These are phyloP conservation scores for Cephonodes hylas DNA, from an alignment of 2,888 invertebrate genomes.

Conservation along the genomic window DNA sequence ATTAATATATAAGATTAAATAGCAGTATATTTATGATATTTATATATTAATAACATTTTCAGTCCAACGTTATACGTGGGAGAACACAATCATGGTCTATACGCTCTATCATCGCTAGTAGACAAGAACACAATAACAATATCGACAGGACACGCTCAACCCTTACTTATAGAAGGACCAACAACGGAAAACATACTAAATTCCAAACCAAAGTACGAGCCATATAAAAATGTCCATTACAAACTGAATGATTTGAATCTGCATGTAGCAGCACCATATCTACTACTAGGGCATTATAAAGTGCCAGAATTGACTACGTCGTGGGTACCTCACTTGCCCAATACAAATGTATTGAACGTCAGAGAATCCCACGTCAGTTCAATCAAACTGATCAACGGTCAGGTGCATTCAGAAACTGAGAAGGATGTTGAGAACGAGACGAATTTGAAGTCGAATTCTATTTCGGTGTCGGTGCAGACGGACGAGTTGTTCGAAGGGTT, in stretches of 20 bases:
- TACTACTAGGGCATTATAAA: conserved; percentile 86
- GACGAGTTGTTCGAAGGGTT: conserved; percentile 76
- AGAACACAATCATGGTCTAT: conserved; percentile 90
- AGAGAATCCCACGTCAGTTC: conserved; percentile 46
- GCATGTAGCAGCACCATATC: conserved; percentile 68
- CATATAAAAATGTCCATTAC: conserved; percentile 74
- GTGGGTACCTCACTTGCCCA: conserved; percentile 69
- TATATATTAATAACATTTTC: conserved; percentile 43
- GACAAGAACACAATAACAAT: conserved; percentile 94
- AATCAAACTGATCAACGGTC: conserved; percentile 65
- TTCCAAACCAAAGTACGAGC: conserved; percentile 61
- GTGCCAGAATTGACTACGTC: conserved; percentile 82
- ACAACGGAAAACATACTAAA: conserved; percentile 42
- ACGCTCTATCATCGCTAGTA: conserved; percentile 95
- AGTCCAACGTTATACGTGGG: conserved; percentile 97
- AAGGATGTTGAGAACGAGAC: conserved; percentile 71
- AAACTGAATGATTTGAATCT: conserved; percentile 67
- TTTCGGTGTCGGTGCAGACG: conserved; percentile 81
- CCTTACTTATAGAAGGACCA: conserved; percentile 89
- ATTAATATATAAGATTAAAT: too few species aligned
- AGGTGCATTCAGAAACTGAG: conserved; percentile 55
- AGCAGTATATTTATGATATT: too few species aligned
- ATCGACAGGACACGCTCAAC: conserved; percentile 85
- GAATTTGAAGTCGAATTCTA: conserved; percentile 62
- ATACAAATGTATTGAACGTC: conserved; percentile 52